Evolutionary conservation across 2,113 vertebrate species (phyloP).

Genomic region (Oryzias melastigma): DNA sequence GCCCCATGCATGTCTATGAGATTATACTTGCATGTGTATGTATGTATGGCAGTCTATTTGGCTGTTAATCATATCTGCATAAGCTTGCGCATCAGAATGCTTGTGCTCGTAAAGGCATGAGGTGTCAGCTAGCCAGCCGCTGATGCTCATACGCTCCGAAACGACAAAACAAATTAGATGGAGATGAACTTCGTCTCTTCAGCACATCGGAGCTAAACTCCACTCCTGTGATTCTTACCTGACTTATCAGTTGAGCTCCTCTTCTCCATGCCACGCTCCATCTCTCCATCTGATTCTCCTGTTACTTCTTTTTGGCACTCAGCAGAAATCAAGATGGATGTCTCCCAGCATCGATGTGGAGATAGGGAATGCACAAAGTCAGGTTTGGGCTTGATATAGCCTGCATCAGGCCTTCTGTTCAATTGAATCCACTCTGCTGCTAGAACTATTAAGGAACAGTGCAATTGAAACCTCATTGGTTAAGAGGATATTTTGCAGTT

Average conservation of each 20-base stretch:
- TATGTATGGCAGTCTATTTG: slow-evolving; percentile 50
- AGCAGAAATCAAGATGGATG: slow-evolving; percentile 72
- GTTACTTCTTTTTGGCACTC: slow-evolving; percentile 55
- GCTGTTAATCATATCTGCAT: slow-evolving; percentile 68
- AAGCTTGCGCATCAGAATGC: slow-evolving; percentile 33
- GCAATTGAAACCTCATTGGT: slow-evolving; percentile 20
- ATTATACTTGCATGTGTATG: slow-evolving; percentile 6
- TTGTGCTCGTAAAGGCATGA: slow-evolving; percentile 40
- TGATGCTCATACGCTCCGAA: slow-evolving; percentile 39
- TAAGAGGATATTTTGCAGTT: slow-evolving; percentile 15
- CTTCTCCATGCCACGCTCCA: slow-evolving; percentile 30
- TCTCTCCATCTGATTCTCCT: slow-evolving; percentile 36
- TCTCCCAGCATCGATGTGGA: slow-evolving; percentile 44
- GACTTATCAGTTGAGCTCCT: slow-evolving; percentile 54
- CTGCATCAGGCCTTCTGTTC: slow-evolving; percentile 22
- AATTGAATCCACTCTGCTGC: slow-evolving; percentile 36
- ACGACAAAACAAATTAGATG: slow-evolving; percentile 67
- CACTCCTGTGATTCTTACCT: slow-evolving; percentile 44
- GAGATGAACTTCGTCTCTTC: slow-evolving; percentile 66
- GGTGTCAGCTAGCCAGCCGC: slow-evolving; percentile 41
- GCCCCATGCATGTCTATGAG: slow-evolving; percentile 42
- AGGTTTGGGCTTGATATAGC: slow-evolving; percentile 50
- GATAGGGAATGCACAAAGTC: slow-evolving; percentile 49
- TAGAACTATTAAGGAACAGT: slow-evolving; percentile 33
- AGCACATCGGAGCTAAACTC: slow-evolving; percentile 38